A percentile compares a stretch with the other conserved stretches of the same genome.
phyloP scores from a whole-genome alignment of 2,113 vertebrate species.

The Laterallus jamaicensis region DNA sequence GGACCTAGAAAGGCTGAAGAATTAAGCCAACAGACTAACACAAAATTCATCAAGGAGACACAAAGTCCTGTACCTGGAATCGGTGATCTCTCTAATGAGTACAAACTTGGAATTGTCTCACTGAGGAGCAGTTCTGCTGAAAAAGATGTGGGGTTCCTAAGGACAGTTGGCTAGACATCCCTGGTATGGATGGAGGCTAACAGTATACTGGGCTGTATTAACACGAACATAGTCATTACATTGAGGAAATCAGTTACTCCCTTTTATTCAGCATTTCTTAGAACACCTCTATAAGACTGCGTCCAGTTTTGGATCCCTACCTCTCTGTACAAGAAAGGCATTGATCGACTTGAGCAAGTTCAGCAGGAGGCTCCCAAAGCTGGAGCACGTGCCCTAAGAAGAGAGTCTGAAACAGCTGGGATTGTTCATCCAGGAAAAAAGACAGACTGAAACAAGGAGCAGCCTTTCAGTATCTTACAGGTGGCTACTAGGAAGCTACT shows the following conservation, averaged over 20 bases:
- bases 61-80: not conserved
- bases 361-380: not conserved
- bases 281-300: not conserved
- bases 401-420: not conserved
- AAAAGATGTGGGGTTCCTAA: not conserved
- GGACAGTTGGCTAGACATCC: not conserved
- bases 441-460: not conserved
- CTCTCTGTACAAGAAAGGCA: not conserved
- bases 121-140: not conserved
- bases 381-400: not conserved
- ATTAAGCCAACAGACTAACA: not conserved
- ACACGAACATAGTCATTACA: not conserved
- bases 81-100: not conserved
- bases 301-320: not conserved
- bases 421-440: not conserved
- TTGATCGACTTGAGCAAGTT: not conserved
- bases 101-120: not conserved
- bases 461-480: not conserved
- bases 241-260: not conserved
- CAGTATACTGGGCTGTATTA: not conserved
- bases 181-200: not conserved
- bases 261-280: not conserved
- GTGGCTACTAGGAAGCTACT: not conserved
- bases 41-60: not conserved
- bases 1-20: not conserved